A percentile compares a stretch with the other conserved stretches of the same genome.
These are phyloP conservation scores for Blera fallax DNA, from an alignment of 2,888 invertebrate species.

Conservation along the genomic window DNA sequence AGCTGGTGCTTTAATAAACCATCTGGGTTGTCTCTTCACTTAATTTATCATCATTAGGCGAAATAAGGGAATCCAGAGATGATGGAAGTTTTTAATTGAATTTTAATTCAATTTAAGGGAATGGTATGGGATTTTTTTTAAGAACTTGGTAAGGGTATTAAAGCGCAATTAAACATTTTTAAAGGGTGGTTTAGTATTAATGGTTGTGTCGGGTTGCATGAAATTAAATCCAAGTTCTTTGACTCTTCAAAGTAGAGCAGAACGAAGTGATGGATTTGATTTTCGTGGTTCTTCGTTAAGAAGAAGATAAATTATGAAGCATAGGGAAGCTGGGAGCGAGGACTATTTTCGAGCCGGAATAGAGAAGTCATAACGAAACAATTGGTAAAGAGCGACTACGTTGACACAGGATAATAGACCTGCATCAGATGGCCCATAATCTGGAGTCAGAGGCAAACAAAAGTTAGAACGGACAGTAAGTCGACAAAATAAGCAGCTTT, in stretches of 20 bases:
- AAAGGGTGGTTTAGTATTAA: background rate
- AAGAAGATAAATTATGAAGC: background rate
- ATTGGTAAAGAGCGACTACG: too few species aligned
- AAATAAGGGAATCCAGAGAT: background rate
- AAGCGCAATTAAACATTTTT: slow-evolving; percentile 5
- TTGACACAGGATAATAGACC: too few species aligned
- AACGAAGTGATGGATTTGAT: background rate
- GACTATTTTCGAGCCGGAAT: background rate
- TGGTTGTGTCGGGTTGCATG: background rate
- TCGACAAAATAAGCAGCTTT: too few species aligned
- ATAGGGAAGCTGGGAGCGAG: background rate
- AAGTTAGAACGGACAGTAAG: too few species aligned
- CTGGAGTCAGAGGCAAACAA: too few species aligned
- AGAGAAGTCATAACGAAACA: background rate
- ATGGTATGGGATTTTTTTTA: background rate
- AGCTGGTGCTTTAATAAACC: slow-evolving; percentile 14
- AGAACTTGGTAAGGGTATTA: background rate
- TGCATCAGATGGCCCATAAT: too few species aligned
- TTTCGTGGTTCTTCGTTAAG: background rate
- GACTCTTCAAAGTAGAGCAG: background rate
- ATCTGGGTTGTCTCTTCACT: slow-evolving; percentile 4
- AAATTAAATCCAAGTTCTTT: background rate
- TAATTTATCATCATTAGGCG: slow-evolving; percentile 46
- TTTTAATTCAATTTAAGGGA: slow-evolving; percentile 38
- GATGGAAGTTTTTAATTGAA: slow-evolving; percentile 36